Base-by-base conservation (phyloP, 2,888 invertebrate species). In the Drosophila nigricruria region DNA sequence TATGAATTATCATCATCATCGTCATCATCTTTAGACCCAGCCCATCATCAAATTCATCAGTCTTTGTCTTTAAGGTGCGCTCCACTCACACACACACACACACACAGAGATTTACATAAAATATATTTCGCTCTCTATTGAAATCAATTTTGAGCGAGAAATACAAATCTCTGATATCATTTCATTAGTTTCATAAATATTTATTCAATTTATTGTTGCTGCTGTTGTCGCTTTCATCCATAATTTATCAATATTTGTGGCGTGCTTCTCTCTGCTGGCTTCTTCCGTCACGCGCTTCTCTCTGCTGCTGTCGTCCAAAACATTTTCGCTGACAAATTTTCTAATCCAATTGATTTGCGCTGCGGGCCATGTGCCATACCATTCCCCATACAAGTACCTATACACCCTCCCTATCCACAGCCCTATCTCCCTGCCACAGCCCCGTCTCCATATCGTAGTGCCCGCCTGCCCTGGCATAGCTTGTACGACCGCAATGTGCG, bases 131-230 rank as follows among this genome's bases (percentile, higher is more conserved):
- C n/a, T 67, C 42, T 32, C 45, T 68, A 36, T 50, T 30, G 30
- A 16, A 6, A 57, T n/a, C 32, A 66, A 43, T 43, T n/a, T 20
- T 16, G 18, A 20, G 32, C 34, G 25, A 25, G 25, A 63, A 36
- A 50, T 1, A 56, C 47, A 67, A 65, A 65, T 65, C 36, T 59
- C 61, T 71, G 85, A 87, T 89, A 81, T 88, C 87, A 87, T 89
- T 89, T 84, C 82, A 84, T 84, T 84, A 89, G 89, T 89, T 89
- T 87, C 89, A 87, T 84, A 84, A 84, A 84, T 84, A 84, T 84
- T 87, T 89, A 89, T 87, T 87, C 82, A 88, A 87, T 84, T 81
- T 82, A 57, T 68, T 83, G 66, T 70, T 25, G 70, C 54, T 63
- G 45, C 30, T 63, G 52, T 67, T 77, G 79, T 70, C 75, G 84